Evolutionary conservation across 1,140 invertebrate genomes (phyloP).

Genomic region (Homalodisca vitripennis): DNA sequence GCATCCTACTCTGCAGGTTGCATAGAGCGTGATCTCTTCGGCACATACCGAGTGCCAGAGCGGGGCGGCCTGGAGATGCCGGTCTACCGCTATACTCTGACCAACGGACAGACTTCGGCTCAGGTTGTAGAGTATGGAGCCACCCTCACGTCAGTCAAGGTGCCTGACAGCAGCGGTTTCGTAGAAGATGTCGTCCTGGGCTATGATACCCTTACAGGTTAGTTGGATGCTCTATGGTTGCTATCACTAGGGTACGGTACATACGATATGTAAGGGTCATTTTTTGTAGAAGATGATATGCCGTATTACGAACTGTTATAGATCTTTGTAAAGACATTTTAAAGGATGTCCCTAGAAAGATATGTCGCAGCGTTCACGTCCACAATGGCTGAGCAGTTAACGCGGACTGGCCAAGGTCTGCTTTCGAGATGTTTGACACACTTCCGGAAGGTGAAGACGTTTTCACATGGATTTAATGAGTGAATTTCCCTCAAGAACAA

Average conservation of each 20-base stretch:
- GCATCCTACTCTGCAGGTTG: too few species aligned
- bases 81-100: not conserved
- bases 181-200: conserved; percentile 72
- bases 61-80: not conserved
- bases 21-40: not conserved
- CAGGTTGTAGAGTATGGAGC: conserved; percentile 73
- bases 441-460: too few species aligned
- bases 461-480: too few species aligned
- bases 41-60: not conserved
- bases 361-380: not conserved
- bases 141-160: conserved; percentile 68
- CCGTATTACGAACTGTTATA: not conserved
- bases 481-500: too few species aligned
- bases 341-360: not conserved
- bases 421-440: too few species aligned
- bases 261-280: not conserved
- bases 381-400: not conserved
- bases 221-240: not conserved
- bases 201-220: conserved; percentile 69
- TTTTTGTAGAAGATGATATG: not conserved
- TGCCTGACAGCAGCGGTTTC: conserved; percentile 67
- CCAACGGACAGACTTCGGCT: not conserved
- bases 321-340: too few species aligned
- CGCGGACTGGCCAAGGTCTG: too few species aligned
- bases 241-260: too few species aligned